Evolutionary conservation across 2,113 vertebrate species (phyloP).

Genomic region (Brachyistius frenatus): DNA sequence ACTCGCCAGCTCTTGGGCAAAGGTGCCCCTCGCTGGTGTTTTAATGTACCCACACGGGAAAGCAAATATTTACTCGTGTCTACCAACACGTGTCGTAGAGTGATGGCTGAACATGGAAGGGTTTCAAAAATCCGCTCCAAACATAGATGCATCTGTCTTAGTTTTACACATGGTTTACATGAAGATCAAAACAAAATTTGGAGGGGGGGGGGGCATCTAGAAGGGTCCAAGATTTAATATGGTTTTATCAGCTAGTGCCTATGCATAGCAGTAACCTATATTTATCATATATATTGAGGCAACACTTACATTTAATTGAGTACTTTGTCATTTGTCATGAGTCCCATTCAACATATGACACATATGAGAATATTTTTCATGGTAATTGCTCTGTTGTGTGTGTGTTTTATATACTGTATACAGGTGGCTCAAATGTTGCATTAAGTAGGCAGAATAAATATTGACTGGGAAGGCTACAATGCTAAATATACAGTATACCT

Average conservation of each 20-base stretch:
- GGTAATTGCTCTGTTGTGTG: too few species aligned
- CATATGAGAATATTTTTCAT: too few species aligned
- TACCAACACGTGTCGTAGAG: not conserved
- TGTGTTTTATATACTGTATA: too few species aligned
- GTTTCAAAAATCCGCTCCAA: slow-evolving; percentile 11
- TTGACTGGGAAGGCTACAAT: too few species aligned
- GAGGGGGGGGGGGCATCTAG: not conserved
- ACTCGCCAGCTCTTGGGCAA: slow-evolving; percentile 24
- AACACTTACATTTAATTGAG: not conserved
- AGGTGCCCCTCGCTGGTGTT: slow-evolving; percentile 10
- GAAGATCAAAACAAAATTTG: too few species aligned
- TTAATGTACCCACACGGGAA: slow-evolving; percentile 17
- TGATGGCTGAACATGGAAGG: slow-evolving; percentile 9
- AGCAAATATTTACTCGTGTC: slow-evolving; percentile 4
- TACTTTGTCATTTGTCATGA: not conserved
- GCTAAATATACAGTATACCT: too few species aligned
- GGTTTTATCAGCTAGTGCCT: not conserved
- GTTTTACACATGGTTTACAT: not conserved
- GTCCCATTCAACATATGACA: not conserved
- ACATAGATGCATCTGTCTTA: not conserved
- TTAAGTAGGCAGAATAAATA: too few species aligned
- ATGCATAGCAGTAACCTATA: not conserved
- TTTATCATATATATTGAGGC: not conserved
- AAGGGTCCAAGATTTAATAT: not conserved
- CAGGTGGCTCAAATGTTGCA: too few species aligned